Conservation (phyloP, 2,888 invertebrate genomes). For the Oxystoma pomonae region DNA sequence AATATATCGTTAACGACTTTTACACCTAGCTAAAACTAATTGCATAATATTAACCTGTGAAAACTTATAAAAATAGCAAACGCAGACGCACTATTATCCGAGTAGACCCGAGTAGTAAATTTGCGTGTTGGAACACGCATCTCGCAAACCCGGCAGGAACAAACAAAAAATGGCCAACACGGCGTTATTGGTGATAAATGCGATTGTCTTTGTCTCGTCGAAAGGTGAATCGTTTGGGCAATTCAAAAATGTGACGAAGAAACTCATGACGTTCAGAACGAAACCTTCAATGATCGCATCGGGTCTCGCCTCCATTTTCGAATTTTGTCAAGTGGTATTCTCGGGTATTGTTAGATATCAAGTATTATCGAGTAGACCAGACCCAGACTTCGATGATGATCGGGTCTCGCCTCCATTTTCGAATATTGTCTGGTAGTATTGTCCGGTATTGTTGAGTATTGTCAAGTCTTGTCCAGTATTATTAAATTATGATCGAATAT, state of each 20-base stretch:
- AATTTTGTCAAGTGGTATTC: too few species aligned
- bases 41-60: constrained; percentile 81
- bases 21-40: too few species aligned
- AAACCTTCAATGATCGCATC: constrained; percentile 86
- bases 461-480: too few species aligned
- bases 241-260: constrained; percentile 84
- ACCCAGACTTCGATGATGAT: too few species aligned
- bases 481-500: too few species aligned
- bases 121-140: constrained; percentile 97
- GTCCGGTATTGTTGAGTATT: too few species aligned
- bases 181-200: constrained; percentile 53
- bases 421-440: too few species aligned
- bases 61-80: constrained; percentile 98
- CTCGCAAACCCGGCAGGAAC: constrained; percentile 90
- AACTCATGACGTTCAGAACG: constrained; percentile 76
- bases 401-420: too few species aligned
- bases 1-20: too few species aligned
- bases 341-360: too few species aligned
- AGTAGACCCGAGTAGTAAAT: constrained; percentile 88
- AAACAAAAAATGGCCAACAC: constrained; percentile 78
- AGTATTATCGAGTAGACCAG: too few species aligned
- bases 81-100: constrained; percentile 88
- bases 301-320: constrained; percentile 84
- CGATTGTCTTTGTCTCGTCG: constrained; percentile 54
- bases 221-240: constrained; percentile 81